phyloP scores from a whole-genome alignment of 2,888 invertebrate species.

The Drosophila tripunctata region DNA sequence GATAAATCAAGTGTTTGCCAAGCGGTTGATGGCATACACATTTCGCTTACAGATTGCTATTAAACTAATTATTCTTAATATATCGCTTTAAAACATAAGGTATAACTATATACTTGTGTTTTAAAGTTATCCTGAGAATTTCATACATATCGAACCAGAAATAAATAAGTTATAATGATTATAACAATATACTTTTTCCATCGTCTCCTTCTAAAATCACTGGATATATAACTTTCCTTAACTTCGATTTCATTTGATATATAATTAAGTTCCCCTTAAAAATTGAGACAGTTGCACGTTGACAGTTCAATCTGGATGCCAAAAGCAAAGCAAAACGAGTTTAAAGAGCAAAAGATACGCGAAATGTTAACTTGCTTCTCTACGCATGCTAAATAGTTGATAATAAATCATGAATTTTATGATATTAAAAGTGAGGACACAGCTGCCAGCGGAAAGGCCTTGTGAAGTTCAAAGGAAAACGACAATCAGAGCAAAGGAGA shows the following conservation, averaged over 20 bases:
- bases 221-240: too few species aligned
- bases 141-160: too few species aligned
- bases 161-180: too few species aligned
- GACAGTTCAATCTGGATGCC: constrained; percentile 34
- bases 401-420: constrained; percentile 64
- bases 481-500: constrained; percentile 63
- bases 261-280: background rate
- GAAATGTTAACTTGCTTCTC: constrained; percentile 6
- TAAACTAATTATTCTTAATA: too few species aligned
- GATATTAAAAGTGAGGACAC: constrained; percentile 38
- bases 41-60: too few species aligned
- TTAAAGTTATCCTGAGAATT: too few species aligned
- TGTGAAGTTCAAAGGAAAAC: constrained; percentile 62
- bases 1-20: too few species aligned
- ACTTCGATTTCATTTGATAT: background rate
- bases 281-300: background rate
- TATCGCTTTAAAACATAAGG: too few species aligned
- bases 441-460: constrained; percentile 37
- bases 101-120: too few species aligned
- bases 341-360: constrained; percentile 20
- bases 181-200: too few species aligned
- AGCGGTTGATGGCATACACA: too few species aligned
- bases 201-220: too few species aligned
- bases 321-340: constrained; percentile 3
- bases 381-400: constrained; percentile 44